Conservation (phyloP, 1,140 invertebrate species). For the Drosophila orena region DNA sequence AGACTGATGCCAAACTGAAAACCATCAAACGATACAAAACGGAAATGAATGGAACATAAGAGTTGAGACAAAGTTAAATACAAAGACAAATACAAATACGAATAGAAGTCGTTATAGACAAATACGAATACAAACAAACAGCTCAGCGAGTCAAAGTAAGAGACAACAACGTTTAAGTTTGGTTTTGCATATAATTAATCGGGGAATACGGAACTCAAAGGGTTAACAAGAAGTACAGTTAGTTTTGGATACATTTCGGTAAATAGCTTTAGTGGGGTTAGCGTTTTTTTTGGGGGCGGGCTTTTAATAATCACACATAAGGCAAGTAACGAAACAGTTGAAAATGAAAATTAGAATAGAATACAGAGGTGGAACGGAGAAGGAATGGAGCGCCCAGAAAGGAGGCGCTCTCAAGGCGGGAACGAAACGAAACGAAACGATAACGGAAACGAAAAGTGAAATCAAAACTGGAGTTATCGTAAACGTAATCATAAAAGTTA, state of each 20-base stretch:
- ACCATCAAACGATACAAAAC: conserved; percentile 15
- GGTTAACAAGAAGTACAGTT: conserved; percentile 41
- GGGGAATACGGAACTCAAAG: conserved; percentile 31
- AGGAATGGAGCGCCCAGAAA: conserved; percentile 15
- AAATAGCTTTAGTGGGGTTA: conserved; percentile 38
- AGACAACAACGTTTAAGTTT: conserved; percentile 47
- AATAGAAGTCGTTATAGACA: conserved; percentile 41
- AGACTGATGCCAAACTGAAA: conserved; percentile 34
- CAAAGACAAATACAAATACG: conserved; percentile 45
- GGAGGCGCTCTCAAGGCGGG: conserved; percentile 13
- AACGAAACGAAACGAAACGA: conserved; percentile 20
- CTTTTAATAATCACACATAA: conserved; percentile 40
- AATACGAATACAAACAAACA: conserved; percentile 52
- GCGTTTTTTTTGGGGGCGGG: conserved; percentile 5
- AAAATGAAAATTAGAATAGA: conserved; percentile 36
- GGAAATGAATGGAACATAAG: conserved; percentile 47
- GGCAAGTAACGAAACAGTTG: conserved; percentile 36
- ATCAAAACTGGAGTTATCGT: conserved; percentile 68
- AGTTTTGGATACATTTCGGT: conserved; percentile 38
- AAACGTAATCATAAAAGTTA: conserved; percentile 68
- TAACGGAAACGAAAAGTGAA: conserved; percentile 36
- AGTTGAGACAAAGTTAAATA: conserved; percentile 37
- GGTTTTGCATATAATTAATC: conserved; percentile 33
- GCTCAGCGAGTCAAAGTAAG: conserved; percentile 59
- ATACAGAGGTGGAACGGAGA: conserved; percentile 21